Evolutionary conservation across 2,113 vertebrate genomes (phyloP).

Genomic region (Callipepla californica): DNA sequence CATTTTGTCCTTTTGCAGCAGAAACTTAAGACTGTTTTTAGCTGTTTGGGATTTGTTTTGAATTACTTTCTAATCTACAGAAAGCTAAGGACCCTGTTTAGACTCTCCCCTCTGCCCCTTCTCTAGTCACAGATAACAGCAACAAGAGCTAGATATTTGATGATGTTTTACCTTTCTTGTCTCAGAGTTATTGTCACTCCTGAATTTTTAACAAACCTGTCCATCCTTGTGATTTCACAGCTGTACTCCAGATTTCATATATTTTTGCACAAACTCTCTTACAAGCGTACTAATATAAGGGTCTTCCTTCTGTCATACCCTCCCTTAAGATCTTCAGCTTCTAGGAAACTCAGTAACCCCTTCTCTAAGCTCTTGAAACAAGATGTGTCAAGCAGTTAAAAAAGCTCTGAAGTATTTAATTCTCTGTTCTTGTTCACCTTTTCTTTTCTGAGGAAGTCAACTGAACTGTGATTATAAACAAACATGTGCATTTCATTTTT

Average conservation of each 20-base stretch:
- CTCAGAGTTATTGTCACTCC: fast-evolving
- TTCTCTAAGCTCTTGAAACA: not conserved
- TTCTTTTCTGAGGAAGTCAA: not conserved
- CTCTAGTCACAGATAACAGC: not conserved
- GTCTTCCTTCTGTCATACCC: not conserved
- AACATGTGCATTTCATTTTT: not conserved
- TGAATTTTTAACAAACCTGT: not conserved
- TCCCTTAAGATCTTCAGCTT: not conserved
- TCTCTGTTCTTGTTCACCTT: not conserved
- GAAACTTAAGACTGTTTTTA: not conserved
- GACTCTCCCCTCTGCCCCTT: not conserved
- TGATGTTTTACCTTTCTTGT: not conserved
- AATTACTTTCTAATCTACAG: not conserved
- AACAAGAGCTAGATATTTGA: not conserved
- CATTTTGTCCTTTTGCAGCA: not conserved
- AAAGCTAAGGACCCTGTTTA: not conserved
- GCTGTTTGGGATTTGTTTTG: not conserved
- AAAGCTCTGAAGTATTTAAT: not conserved
- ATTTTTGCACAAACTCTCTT: not conserved
- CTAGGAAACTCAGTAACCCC: not conserved
- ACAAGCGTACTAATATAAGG: not conserved
- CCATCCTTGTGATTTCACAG: not conserved
- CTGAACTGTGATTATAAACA: not conserved
- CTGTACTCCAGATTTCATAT: not conserved
- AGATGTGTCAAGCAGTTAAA: not conserved